Percentiles rank a stretch among this genome's conserved stretches.
These are phyloP conservation scores for Cyclina sinensis DNA, from an alignment of 1,140 invertebrate species.

Conservation along the genomic window DNA sequence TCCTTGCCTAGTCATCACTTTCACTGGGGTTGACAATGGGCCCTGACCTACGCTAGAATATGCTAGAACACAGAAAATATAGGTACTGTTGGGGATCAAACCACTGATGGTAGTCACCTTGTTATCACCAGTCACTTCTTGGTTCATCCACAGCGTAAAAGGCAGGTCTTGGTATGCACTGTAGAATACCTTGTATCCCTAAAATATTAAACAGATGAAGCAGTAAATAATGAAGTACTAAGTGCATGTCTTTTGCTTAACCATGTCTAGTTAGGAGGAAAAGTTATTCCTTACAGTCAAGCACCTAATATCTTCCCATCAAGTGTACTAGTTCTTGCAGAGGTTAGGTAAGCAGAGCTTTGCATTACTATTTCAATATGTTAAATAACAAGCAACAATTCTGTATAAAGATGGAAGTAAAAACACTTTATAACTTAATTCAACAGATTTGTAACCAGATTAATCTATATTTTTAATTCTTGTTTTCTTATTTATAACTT, in stretches of 20 bases:
- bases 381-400: background rate
- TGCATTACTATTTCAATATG: background rate
- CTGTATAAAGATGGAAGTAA: background rate
- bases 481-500: background rate
- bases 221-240: background rate
- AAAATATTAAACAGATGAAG: constrained; percentile 72
- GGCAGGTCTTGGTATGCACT: constrained; percentile 95
- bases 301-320: background rate
- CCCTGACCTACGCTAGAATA: too few relatives aligned
- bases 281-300: background rate
- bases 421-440: background rate
- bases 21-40: constrained; percentile 95
- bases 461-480: background rate
- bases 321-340: background rate
- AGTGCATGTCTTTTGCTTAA: background rate
- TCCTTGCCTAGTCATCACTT: constrained; percentile 99
- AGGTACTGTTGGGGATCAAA: too few relatives aligned
- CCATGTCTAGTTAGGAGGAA: background rate
- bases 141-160: constrained; percentile 96
- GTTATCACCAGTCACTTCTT: too few relatives aligned
- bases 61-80: constrained; percentile 85
- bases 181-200: constrained; percentile 99
- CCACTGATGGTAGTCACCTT: too few relatives aligned
- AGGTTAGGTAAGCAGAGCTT: background rate
- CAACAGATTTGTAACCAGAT: background rate